A percentile compares a stretch with the other conserved stretches of the same genome.
These are phyloP conservation scores for Orientallactaga bullata DNA, from an alignment of 2,113 vertebrate genomes.

Conservation along the genomic window DNA sequence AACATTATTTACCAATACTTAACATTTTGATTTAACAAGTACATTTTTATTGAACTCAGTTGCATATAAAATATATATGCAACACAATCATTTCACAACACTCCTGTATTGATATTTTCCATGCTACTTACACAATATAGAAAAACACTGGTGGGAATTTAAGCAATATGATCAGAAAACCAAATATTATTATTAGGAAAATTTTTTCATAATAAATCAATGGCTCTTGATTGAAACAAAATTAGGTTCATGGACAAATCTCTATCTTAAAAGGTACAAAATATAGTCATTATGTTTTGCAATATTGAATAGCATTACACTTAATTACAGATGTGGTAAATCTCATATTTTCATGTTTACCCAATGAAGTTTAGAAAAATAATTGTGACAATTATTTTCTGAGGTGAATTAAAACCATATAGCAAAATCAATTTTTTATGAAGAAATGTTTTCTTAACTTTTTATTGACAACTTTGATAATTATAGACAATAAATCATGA, in stretches of 20 bases:
- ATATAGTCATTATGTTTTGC: neutral
- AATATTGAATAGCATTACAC: constrained; percentile 15
- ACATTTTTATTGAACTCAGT: constrained; percentile 74
- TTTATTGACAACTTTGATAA: too few relatives aligned
- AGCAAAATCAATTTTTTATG: constrained; percentile 40
- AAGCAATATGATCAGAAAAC: constrained; percentile 29
- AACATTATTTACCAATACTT: neutral
- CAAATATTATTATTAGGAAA: constrained; percentile 50
- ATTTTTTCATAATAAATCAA: constrained; percentile 32
- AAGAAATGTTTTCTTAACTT: neutral
- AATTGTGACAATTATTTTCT: constrained; percentile 42
- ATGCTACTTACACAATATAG: constrained; percentile 62
- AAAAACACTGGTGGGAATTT: constrained; percentile 16
- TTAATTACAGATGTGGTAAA: constrained; percentile 1
- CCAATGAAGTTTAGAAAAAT: constrained; percentile 64
- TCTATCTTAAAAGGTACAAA: constrained; percentile 59
- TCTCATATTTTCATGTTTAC: constrained; percentile 21
- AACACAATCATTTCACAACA: constrained; percentile 6
- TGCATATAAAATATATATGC: constrained; percentile 48
- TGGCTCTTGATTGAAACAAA: constrained; percentile 49
- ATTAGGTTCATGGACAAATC: constrained; percentile 49
- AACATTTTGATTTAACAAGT: constrained; percentile 36
- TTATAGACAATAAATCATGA: too few relatives aligned
- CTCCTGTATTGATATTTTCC: constrained; percentile 40
- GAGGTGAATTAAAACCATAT: constrained; percentile 46